Evolutionary conservation across 2,113 vertebrate genomes (phyloP), one percentile per base, ranked within the genome.

Genomic region (Epinephelus cyanopodus): DNA sequence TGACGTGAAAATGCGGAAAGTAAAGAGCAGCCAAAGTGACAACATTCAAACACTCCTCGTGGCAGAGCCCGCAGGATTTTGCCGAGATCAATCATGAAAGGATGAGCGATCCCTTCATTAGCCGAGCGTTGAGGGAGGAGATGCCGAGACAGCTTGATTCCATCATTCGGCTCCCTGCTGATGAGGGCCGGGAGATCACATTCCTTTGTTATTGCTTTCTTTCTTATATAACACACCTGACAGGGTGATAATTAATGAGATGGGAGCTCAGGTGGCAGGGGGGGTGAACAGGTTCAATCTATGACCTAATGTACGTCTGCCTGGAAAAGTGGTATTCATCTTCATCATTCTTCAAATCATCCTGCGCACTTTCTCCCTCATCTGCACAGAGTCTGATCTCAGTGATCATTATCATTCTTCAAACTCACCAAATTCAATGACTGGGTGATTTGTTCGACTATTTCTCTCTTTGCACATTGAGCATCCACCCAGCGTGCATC

Each of bases 201-300:
- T 81, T 82, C 54, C 60, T 82, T 86, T 77, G 25, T 87, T 67
- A 54, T 70, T 13, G 29, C 63, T 52, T 63, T 69, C 76, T 75
- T 66, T 86, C 58, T 82, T 84, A 80, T 66, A n/a, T 75, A 88
- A 87, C 70, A 57, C 21, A 73, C 64, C 90, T 84, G 83, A 83
- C 85, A 88, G 75, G 45, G 72, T 56, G 82, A 84, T 91, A 83
- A 92, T 93, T 92, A 91, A 85, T 79, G 74, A 79, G 73, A 84
- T 23, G 27, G 79, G 67, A 42, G 63, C 79, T 61, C 75, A 71
- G 84, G 63, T 73, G 58, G 69, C 76, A 53, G 65, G 23, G 33
- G n/a, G n/a, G n/a, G n/a, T n/a, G n/a, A n/a, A 67, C 33, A 58
- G 84, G 50, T 67, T 84, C 57, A 79, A 71, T 21, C 52, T 60